Percentiles rank a stretch among this genome's conserved stretches.
These are phyloP conservation scores for Poeciliopsis prolifica DNA, from an alignment of 2,113 vertebrate genomes.

Conservation along the genomic window DNA sequence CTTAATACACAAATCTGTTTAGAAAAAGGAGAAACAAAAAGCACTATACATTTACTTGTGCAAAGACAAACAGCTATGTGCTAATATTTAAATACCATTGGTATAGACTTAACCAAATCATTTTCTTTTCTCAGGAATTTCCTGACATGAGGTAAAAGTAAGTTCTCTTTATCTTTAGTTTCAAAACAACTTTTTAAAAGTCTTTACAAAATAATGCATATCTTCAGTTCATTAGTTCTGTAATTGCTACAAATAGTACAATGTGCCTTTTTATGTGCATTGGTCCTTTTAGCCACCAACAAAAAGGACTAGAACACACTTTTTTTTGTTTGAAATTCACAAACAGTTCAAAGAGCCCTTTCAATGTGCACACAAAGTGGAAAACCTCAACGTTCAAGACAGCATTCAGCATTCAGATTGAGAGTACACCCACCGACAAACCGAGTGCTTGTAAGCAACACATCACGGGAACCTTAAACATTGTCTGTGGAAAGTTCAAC, in stretches of 20 bases:
- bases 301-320: slow-evolving; percentile 77
- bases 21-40: slow-evolving; percentile 81
- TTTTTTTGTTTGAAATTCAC: slow-evolving; percentile 68
- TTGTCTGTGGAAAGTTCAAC: slow-evolving; percentile 50
- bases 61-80: slow-evolving; percentile 87
- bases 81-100: slow-evolving; percentile 85
- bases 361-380: slow-evolving; percentile 83
- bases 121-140: slow-evolving; percentile 79
- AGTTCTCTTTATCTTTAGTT: slow-evolving; percentile 81
- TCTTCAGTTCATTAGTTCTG: slow-evolving; percentile 81
- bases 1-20: slow-evolving; percentile 82
- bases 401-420: slow-evolving; percentile 66
- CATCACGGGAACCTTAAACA: slow-evolving; percentile 48
- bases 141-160: slow-evolving; percentile 87
- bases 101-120: slow-evolving; percentile 79
- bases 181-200: slow-evolving; percentile 76
- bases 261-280: slow-evolving; percentile 82
- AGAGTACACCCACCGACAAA: slow-evolving; percentile 71
- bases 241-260: slow-evolving; percentile 85
- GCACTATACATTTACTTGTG: slow-evolving; percentile 84
- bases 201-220: slow-evolving; percentile 87
- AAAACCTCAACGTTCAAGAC: slow-evolving; percentile 79
- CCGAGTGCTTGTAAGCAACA: slow-evolving; percentile 64
- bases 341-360: slow-evolving; percentile 85
- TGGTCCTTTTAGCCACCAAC: slow-evolving; percentile 77